Conservation (phyloP, 2,888 invertebrate genomes). For the Steinernema carpocapsae region DNA sequence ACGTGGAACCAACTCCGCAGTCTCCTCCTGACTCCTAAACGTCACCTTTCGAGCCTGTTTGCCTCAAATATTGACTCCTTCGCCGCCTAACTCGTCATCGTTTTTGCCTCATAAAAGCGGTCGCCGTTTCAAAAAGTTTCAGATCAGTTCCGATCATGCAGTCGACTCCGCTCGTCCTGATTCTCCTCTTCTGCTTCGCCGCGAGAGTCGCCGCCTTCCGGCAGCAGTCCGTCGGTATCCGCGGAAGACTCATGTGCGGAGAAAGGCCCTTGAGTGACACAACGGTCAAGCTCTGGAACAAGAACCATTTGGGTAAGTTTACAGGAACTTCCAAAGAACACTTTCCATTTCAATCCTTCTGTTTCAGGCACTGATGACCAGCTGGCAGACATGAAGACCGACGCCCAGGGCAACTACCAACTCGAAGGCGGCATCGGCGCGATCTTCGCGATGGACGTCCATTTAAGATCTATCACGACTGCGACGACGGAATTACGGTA, state of each 20-base stretch:
- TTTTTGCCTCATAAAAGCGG: not conserved
- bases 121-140: not conserved
- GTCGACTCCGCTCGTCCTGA: not conserved
- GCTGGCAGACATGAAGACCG: conserved; percentile 51
- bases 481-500: conserved; percentile 50
- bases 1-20: no score
- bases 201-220: conserved; percentile 43
- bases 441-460: conserved; percentile 55
- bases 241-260: conserved; percentile 54
- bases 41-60: not conserved
- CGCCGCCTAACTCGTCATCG: conserved; percentile 5
- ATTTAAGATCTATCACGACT: conserved; percentile 54
- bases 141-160: conserved; percentile 15
- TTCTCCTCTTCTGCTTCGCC: not conserved
- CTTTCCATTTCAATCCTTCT: not conserved
- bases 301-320: conserved; percentile 52
- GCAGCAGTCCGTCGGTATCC: conserved; percentile 55
- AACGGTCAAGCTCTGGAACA: conserved; percentile 53
- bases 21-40: not conserved
- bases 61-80: not conserved
- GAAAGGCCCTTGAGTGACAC: conserved; percentile 48
- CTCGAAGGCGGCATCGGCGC: conserved; percentile 51
- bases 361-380: conserved; percentile 57
- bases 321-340: no score
- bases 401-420: conserved; percentile 54